Base-by-base conservation (phyloP, 2,888 invertebrate species). In the Hirtodrosophila histrioides region DNA sequence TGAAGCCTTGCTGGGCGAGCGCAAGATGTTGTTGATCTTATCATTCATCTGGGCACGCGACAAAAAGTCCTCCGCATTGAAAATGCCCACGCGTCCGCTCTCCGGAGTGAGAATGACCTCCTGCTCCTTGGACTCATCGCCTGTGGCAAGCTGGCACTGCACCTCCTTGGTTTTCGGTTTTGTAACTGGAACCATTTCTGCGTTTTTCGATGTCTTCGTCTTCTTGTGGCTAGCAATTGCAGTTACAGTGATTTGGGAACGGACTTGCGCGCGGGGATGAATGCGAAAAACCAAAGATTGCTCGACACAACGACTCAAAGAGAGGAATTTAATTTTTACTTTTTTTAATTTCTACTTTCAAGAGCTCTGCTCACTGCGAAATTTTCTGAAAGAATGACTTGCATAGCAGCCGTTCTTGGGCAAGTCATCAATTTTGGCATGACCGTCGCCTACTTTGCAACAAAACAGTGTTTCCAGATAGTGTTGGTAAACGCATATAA, bases 1-100 rank as follows among this genome's bases (percentile, higher is more conserved):
- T 2, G 90, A 68, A 3, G 88, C 70, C 45, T 88, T 88, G 10
- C 86, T 89, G 0, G 91, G 90, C 33, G 91, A 88, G 8, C 90
- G 83, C 24, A 91, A 44, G 40, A 91, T 91, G 72, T 89, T 90
- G 54, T 89, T 90, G 41, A 91, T 90, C 76, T 91, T 91, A 39
- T 89, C 89, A 55, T 90, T 90, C 84, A 83, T 88, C 62, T 90
- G 90, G 40, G 88, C 88, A 35, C 91, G 90, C n/a, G 90, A 89
- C 17, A 91, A 41, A 58, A 91, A 90, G 35, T 88, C 90, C 57
- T 91, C 91, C 2, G 85, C 89, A 69, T 89, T 90, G 54, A 90
- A 90, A 23, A 84, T 83, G 49, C 80, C 86, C 17, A 85, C 69
- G 10, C 86, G 70, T 23, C 62, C 56, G 70, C 83, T 73, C 43